Base-by-base conservation (phyloP, 2,113 vertebrate species). In the Mungos mungo region DNA sequence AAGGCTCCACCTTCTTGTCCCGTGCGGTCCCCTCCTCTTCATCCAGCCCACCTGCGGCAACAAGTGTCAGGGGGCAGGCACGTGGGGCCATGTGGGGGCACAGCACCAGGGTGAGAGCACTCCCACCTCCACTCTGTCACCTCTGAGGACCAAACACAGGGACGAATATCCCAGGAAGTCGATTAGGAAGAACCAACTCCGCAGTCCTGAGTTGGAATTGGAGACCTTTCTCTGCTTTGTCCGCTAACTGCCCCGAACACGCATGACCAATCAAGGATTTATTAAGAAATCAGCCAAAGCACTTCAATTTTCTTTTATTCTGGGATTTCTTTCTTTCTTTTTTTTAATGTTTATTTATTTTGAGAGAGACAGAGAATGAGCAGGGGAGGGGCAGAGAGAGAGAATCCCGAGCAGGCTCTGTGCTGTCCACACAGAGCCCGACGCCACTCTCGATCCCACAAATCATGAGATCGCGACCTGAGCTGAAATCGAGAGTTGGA, bases 121-220 rank as follows among this genome's bases (percentile, higher is more conserved):
- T 0, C 5, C 1, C 8, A 5, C 19, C 3, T 1, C 38, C 25
- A 3, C 33, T 29, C 0, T 0, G 19, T 3, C 6, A 3, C 10
- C 12, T 4, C 33, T 25, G 19, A 19, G 33, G 60, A 16, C 21
- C 4, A 1, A 23, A 2, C 0, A 13, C 33, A 2, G 69, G 19
- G 77, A 21, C 3, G 8, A 3, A 18, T 3, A 2, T 14, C 35
- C 10, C 15, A 8, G 60, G 29, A 25, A 15, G 66, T 4, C 1
- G 14, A 23, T 3, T 38, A 38, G 71, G 47, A 57, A 33, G 63
- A 38, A 50, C 38, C 4, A 0, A 3, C 0, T 5, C 1, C 45
- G 45, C 14, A 1, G 82, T 9, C 23, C 76, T 57, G 66, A 54
- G 84, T 35, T 9, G 13, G 31, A 7, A 45, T 54, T 0, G 11